Conservation (phyloP, 2,113 vertebrate genomes). For the Carollia perspicillata region DNA sequence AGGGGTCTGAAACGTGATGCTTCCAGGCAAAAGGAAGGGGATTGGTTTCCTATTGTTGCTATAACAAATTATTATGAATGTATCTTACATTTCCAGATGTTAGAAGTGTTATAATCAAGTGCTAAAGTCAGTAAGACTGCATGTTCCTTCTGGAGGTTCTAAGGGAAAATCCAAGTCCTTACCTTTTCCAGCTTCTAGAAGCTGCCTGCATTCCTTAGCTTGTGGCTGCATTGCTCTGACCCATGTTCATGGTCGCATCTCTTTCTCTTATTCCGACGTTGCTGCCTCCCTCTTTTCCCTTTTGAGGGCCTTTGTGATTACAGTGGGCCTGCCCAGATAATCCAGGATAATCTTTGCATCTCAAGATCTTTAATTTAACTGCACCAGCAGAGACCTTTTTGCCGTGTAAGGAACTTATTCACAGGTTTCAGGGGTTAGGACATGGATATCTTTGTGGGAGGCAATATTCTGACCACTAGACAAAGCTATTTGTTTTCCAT, state of each 20-base stretch:
- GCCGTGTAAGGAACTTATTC: neutral
- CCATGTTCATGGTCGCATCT: no score
- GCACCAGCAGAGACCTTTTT: neutral
- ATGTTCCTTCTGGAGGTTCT: neutral
- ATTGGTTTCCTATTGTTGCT: neutral
- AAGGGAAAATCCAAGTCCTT: neutral
- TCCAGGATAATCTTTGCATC: no score
- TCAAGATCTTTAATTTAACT: no score
- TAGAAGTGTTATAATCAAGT: neutral
- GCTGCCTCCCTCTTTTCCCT: no score
- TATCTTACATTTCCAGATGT: neutral
- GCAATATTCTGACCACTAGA: fast-evolving
- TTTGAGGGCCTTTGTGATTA: no score
- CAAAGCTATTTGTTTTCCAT: neutral
- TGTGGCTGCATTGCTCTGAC: no score
- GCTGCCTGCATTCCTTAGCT: neutral
- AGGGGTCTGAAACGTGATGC: neutral
- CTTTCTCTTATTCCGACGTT: no score
- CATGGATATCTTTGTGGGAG: neutral
- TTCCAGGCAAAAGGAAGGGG: neutral
- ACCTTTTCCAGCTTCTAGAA: neutral
- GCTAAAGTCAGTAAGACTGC: neutral
- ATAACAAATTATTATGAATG: neutral
- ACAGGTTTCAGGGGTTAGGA: neutral
- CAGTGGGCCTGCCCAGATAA: no score